Evolutionary conservation across 2,888 invertebrate species (phyloP).

Genomic region (Eueremaeus valkanovi): DNA sequence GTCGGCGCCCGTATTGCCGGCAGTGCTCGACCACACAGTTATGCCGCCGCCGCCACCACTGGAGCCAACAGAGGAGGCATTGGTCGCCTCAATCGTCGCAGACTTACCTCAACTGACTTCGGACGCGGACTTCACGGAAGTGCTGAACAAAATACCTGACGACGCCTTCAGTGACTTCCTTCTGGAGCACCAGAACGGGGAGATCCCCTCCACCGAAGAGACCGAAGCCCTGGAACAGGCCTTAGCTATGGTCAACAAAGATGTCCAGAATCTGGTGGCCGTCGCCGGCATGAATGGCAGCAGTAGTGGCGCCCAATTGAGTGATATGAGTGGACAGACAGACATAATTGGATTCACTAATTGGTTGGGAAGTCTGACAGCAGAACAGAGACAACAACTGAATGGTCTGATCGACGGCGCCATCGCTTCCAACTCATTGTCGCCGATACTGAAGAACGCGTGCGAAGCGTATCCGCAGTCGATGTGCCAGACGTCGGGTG

Average conservation of each 20-base stretch:
- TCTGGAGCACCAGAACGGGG: slow-evolving; percentile 66
- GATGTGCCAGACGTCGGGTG: not conserved
- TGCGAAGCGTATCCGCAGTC: slow-evolving; percentile 9
- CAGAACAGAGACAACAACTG: slow-evolving; percentile 39
- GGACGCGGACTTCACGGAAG: slow-evolving; percentile 64
- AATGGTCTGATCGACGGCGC: slow-evolving; percentile 41
- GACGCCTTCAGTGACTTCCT: slow-evolving; percentile 74
- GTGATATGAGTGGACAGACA: not conserved
- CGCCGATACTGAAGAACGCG: slow-evolving; percentile 37
- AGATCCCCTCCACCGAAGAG: slow-evolving; percentile 70
- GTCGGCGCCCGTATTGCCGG: not conserved
- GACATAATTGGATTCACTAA: not conserved
- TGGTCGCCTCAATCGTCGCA: slow-evolving; percentile 39
- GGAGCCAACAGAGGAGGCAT: slow-evolving; percentile 37
- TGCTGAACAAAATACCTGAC: slow-evolving; percentile 70
- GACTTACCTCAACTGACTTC: slow-evolving; percentile 35
- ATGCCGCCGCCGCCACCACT: slow-evolving; percentile 30
- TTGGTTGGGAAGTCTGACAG: slow-evolving; percentile 29
- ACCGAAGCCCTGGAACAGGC: slow-evolving; percentile 83
- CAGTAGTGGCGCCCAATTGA: not conserved
- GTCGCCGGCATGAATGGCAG: slow-evolving; percentile 26
- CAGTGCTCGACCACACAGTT: slow-evolving; percentile 3
- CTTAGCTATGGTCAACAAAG: slow-evolving; percentile 66
- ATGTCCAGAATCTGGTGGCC: slow-evolving; percentile 48
- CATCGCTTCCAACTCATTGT: slow-evolving; percentile 36